phyloP scores from a whole-genome alignment of 2,797 vertebrate genomes.

The Schizopygopsis pylzovi region DNA sequence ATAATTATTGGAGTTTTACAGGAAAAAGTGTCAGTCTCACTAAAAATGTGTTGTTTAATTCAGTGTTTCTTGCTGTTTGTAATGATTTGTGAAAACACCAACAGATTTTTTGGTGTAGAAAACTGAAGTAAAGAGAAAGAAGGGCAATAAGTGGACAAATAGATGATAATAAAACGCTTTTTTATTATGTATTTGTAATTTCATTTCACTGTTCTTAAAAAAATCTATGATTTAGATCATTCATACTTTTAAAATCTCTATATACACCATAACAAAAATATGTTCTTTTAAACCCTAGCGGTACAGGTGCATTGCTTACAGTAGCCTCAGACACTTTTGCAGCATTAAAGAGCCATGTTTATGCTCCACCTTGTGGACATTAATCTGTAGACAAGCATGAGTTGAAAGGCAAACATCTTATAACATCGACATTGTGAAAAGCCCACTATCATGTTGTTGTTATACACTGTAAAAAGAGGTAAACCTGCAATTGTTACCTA shows the following conservation, averaged over 20 bases:
- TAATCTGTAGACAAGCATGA: slow-evolving; percentile 2
- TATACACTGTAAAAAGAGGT: neutral
- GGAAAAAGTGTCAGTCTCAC: neutral
- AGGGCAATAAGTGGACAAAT: neutral
- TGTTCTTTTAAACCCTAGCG: neutral
- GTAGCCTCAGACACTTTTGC: slow-evolving; percentile 4
- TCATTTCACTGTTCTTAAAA: neutral
- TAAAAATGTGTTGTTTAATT: neutral
- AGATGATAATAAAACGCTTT: neutral
- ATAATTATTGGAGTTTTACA: neutral
- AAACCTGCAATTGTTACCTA: neutral
- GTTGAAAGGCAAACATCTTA: neutral
- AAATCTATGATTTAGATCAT: neutral
- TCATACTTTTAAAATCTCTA: neutral
- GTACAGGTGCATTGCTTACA: slow-evolving; percentile 27
- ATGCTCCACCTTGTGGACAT: slow-evolving; percentile 42
- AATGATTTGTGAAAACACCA: neutral
- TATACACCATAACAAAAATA: neutral
- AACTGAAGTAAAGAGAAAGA: neutral
- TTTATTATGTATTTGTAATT: neutral
- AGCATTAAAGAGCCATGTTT: neutral
- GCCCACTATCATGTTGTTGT: neutral
- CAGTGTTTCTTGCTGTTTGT: neutral
- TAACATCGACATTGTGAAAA: neutral
- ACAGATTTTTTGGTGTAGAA: neutral